These are phyloP conservation scores for Tribolium castaneum DNA, from an alignment of 1,140 invertebrate species.

Conservation along the genomic window DNA sequence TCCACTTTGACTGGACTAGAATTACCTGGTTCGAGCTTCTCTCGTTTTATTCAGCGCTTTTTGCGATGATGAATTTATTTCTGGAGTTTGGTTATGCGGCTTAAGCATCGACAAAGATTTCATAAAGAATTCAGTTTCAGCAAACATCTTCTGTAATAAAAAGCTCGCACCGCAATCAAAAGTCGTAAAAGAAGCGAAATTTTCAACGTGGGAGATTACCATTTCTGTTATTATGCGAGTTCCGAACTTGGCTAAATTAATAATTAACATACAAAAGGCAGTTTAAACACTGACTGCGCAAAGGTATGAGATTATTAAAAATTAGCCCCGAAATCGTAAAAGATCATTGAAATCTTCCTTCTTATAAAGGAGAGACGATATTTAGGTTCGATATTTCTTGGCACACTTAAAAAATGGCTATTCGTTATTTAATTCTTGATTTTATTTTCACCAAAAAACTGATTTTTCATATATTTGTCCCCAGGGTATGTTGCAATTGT, in stretches of 20 bases:
- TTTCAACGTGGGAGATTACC: neutral
- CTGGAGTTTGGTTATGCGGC: constrained; percentile 18
- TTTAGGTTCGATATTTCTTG: too few relatives aligned
- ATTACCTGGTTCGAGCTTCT: neutral
- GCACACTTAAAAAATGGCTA: too few relatives aligned
- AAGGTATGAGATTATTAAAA: too few relatives aligned
- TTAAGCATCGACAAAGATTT: constrained; percentile 11
- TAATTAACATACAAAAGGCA: neutral
- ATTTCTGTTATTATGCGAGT: constrained; percentile 1
- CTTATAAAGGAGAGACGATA: too few relatives aligned
- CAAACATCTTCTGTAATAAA: constrained; percentile 1
- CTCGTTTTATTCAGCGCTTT: constrained; percentile 10
- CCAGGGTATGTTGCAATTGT: too few relatives aligned
- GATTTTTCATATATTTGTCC: too few relatives aligned
- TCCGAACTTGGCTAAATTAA: neutral
- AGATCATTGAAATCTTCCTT: too few relatives aligned
- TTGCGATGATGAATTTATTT: constrained; percentile 10
- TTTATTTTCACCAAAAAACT: too few relatives aligned
- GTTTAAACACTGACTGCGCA: neutral
- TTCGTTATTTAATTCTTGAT: too few relatives aligned
- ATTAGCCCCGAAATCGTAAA: too few relatives aligned
- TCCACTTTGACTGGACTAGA: too few relatives aligned
- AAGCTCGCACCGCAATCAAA: neutral
- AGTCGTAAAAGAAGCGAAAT: neutral
- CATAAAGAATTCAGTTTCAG: constrained; percentile 20